Evolutionary conservation across 2,113 vertebrate genomes (phyloP).

Genomic region (Caretta caretta): DNA sequence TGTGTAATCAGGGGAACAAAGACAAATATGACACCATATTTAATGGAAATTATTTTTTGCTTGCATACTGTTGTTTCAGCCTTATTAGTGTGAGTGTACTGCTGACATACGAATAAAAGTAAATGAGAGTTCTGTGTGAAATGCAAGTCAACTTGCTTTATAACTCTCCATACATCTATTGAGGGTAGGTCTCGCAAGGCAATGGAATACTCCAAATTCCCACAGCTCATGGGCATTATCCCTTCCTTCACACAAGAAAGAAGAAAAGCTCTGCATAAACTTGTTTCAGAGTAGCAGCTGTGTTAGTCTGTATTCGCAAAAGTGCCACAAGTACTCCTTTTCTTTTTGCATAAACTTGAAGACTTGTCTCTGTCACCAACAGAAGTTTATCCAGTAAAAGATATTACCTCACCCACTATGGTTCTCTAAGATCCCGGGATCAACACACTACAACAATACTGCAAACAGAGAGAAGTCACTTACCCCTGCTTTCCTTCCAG

Average conservation of each 20-base stretch:
- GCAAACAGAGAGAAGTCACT: not conserved
- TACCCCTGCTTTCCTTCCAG: not conserved
- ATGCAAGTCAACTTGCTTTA: not conserved
- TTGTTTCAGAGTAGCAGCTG: not conserved
- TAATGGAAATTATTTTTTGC: not conserved
- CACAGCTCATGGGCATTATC: not conserved
- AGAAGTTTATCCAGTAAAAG: not conserved
- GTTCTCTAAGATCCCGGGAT: not conserved
- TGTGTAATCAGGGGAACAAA: not conserved
- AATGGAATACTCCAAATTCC: not conserved
- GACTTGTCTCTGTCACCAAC: not conserved
- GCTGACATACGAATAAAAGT: accelerated
- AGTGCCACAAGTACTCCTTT: no score
- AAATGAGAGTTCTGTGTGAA: not conserved
- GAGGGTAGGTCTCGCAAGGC: not conserved
- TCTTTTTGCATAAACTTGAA: not conserved
- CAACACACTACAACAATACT: not conserved
- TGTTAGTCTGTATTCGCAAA: no score
- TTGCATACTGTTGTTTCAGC: not conserved
- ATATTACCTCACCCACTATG: not conserved
- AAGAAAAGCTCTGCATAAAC: not conserved
- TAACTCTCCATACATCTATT: not conserved
- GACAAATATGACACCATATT: not conserved
- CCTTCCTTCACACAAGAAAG: not conserved
- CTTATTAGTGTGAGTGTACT: not conserved